phyloP scores from a whole-genome alignment of 2,888 invertebrate genomes.

The Carabus problematicus region DNA sequence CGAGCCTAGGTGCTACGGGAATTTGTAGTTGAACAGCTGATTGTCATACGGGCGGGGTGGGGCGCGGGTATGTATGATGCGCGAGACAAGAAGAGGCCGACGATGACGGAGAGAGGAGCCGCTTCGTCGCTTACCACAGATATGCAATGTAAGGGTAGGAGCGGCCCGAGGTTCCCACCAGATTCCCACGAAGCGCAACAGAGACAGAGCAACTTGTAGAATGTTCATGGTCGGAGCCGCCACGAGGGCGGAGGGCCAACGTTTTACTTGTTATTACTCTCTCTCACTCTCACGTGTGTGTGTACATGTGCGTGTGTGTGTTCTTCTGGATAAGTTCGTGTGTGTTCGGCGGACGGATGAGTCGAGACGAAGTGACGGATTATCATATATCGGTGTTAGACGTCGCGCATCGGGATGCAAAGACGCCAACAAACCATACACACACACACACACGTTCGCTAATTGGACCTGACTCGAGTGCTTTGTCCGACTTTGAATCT shows the following conservation, averaged over 20 bases:
- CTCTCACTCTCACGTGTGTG: not conserved
- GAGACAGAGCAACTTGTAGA: conserved; percentile 56
- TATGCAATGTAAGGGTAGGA: conserved; percentile 49
- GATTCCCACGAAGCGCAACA: conserved; percentile 55
- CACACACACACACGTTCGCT: conserved; percentile 6
- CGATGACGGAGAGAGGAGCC: not conserved
- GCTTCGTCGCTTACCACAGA: conserved; percentile 12
- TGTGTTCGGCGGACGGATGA: too few species aligned
- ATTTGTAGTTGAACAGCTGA: conserved; percentile 52
- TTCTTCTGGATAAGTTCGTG: too few species aligned
- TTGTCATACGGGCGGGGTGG: conserved; percentile 54
- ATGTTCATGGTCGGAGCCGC: conserved; percentile 52
- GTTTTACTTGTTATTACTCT: not conserved
- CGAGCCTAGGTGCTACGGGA: not conserved
- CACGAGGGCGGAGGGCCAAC: conserved; percentile 55
- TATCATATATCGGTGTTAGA: not conserved
- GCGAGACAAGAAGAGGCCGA: not conserved
- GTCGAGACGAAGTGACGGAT: not conserved
- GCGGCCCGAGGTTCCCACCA: conserved; percentile 47
- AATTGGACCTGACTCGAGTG: too few species aligned
- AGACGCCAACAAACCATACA: not conserved
- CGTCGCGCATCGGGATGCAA: not conserved
- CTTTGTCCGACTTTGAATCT: too few species aligned
- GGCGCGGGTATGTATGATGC: conserved; percentile 46
- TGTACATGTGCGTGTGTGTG: not conserved